Conservation (phyloP, 2,113 vertebrate genomes). For the Tichodroma muraria region DNA sequence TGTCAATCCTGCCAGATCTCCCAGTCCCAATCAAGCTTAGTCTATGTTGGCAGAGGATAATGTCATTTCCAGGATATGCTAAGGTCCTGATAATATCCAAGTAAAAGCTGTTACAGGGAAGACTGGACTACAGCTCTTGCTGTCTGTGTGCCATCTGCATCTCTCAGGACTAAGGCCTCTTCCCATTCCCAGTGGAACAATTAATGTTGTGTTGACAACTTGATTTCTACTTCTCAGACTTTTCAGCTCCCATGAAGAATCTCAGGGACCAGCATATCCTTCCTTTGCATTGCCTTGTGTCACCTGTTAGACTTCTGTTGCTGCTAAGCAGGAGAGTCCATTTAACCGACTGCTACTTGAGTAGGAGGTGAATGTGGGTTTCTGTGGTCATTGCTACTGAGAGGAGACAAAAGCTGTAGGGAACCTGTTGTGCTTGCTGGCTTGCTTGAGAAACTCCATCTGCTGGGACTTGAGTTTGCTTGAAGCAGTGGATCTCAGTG, state of each 20-base stretch:
- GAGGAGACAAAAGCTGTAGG: background rate
- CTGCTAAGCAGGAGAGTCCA: constrained; percentile 12
- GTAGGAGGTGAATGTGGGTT: background rate
- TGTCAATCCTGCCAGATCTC: background rate
- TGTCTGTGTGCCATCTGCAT: constrained; percentile 32
- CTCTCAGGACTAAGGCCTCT: constrained; percentile 63
- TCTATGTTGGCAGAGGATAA: constrained; percentile 53
- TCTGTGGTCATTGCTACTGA: background rate
- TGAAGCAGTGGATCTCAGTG: background rate
- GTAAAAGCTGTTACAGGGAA: constrained; percentile 22
- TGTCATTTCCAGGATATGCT: constrained; percentile 59
- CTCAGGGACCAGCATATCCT: constrained; percentile 81
- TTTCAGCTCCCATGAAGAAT: constrained; percentile 66
- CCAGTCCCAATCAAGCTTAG: background rate
- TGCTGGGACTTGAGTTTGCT: background rate
- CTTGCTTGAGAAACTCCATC: background rate
- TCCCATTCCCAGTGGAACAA: constrained; percentile 15
- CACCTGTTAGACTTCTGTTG: constrained; percentile 11
- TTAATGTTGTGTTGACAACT: background rate
- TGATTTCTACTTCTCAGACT: constrained; percentile 43
- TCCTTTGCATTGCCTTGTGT: constrained; percentile 75
- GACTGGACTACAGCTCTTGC: background rate
- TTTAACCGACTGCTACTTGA: background rate
- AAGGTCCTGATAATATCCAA: constrained; percentile 39
- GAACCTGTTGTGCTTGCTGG: background rate